A percentile compares a stretch with the other conserved stretches of the same genome.
These are phyloP conservation scores for Drosophila pseudoananassae DNA, from an alignment of 1,140 invertebrate genomes.

Conservation along the genomic window DNA sequence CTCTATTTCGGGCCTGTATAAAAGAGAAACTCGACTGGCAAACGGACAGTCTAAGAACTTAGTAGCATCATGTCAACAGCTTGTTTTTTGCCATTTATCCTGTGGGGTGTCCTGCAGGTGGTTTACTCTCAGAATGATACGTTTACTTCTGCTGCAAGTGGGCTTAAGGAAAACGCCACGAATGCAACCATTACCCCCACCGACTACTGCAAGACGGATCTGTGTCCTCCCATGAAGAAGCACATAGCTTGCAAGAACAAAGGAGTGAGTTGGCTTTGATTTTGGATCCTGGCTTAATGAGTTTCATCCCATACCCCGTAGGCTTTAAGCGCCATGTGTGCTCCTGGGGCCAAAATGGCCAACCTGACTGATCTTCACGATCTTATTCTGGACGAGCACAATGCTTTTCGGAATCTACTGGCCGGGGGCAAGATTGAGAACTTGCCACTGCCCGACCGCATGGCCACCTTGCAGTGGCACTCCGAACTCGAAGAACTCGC, in stretches of 20 bases:
- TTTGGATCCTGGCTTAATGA: neutral
- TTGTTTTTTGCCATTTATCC: slow-evolving; percentile 1
- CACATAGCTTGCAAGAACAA: slow-evolving; percentile 62
- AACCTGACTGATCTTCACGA: slow-evolving; percentile 38
- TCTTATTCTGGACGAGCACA: slow-evolving; percentile 49
- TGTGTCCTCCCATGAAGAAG: slow-evolving; percentile 42
- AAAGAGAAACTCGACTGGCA: slow-evolving; percentile 33
- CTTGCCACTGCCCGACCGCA: slow-evolving; percentile 47
- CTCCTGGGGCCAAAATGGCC: slow-evolving; percentile 23
- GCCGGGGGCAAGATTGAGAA: slow-evolving; percentile 41
- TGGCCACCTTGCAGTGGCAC: slow-evolving; percentile 62
- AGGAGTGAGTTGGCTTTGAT: slow-evolving; percentile 41
- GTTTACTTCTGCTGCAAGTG: neutral
- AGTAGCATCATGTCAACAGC: slow-evolving; percentile 14
- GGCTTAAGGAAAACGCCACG: neutral
- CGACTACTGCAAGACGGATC: slow-evolving; percentile 49
- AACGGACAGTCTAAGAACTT: slow-evolving; percentile 26
- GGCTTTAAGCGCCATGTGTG: slow-evolving; percentile 17
- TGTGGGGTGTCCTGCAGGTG: slow-evolving; percentile 9
- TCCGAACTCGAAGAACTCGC: slow-evolving; percentile 51
- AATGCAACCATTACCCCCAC: neutral
- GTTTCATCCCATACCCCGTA: neutral
- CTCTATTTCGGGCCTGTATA: slow-evolving; percentile 37
- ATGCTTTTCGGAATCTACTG: slow-evolving; percentile 46
- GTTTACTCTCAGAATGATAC: slow-evolving; percentile 9